phyloP scores from a whole-genome alignment of 35 echinoderm and acorn worm species.

The Amphiura filiformis region DNA sequence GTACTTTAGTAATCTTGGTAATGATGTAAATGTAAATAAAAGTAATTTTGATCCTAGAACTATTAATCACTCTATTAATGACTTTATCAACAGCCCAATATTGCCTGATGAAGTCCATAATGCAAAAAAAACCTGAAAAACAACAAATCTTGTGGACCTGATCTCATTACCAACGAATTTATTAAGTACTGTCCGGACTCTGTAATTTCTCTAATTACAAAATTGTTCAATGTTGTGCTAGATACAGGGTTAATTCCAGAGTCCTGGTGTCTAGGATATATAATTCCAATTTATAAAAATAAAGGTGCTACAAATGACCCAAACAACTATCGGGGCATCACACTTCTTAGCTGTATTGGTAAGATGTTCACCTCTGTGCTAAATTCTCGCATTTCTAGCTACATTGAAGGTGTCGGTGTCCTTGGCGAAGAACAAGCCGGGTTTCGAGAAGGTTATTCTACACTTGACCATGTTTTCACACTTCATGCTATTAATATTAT shows the following conservation, averaged over 20 bases:
- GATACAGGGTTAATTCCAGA: not conserved
- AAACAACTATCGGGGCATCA: constrained; percentile 1
- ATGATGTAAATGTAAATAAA: no score
- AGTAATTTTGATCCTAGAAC: no score
- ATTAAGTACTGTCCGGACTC: not conserved
- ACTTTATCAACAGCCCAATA: no score
- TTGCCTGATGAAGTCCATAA: not conserved
- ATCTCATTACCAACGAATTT: not conserved
- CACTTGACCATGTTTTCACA: not conserved
- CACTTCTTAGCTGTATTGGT: not conserved
- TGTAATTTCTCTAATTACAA: not conserved
- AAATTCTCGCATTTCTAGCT: not conserved
- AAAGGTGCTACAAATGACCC: not conserved
- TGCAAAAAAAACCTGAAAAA: not conserved
- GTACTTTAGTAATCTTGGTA: not conserved
- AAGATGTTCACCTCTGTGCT: not conserved
- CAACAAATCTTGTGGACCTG: not conserved
- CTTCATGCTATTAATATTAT: not conserved
- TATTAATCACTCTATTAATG: no score
- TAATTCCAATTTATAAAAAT: not conserved
- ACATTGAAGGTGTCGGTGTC: not conserved
- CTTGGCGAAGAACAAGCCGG: not conserved
- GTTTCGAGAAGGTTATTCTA: not conserved
- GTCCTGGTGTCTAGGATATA: not conserved
- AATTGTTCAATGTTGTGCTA: constrained; percentile 1